phyloP scores from a whole-genome alignment of 2,797 vertebrate species.

The Bradypodion ventrale region DNA sequence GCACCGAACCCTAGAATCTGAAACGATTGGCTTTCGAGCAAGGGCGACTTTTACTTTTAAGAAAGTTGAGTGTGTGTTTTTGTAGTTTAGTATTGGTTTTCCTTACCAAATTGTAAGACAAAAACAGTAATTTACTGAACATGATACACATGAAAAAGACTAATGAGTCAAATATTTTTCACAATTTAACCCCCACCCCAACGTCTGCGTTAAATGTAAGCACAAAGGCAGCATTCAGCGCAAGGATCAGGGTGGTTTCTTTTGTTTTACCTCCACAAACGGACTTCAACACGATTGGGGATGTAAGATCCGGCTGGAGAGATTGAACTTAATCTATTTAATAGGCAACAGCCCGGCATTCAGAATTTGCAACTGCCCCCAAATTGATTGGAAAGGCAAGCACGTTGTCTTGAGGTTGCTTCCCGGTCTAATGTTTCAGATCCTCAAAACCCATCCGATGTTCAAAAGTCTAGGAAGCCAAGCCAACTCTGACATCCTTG shows the following conservation, averaged over 20 bases:
- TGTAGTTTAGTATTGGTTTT: background rate
- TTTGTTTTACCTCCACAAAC: too few species aligned
- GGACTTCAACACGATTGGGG: background rate
- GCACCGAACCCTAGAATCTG: too few species aligned
- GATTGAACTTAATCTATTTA: background rate
- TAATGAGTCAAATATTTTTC: background rate
- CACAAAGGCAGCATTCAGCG: background rate
- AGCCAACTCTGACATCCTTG: constrained; percentile 14
- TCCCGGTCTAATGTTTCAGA: constrained; percentile 20
- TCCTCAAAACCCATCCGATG: constrained; percentile 8
- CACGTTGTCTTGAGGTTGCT: background rate
- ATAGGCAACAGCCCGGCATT: background rate
- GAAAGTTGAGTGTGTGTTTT: background rate
- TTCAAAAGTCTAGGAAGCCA: background rate
- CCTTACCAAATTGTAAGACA: background rate
- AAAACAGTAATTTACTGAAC: background rate
- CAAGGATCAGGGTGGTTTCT: background rate
- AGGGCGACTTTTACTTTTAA: too few species aligned
- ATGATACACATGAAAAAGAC: background rate
- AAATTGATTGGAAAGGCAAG: background rate
- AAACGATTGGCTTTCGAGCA: too few species aligned
- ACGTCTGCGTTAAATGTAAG: too few species aligned
- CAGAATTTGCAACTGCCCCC: background rate
- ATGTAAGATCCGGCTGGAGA: background rate
- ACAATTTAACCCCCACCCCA: too few species aligned